Evolutionary conservation across 2,797 vertebrate genomes (phyloP).

Genomic region (Hemitrygon akajei): DNA sequence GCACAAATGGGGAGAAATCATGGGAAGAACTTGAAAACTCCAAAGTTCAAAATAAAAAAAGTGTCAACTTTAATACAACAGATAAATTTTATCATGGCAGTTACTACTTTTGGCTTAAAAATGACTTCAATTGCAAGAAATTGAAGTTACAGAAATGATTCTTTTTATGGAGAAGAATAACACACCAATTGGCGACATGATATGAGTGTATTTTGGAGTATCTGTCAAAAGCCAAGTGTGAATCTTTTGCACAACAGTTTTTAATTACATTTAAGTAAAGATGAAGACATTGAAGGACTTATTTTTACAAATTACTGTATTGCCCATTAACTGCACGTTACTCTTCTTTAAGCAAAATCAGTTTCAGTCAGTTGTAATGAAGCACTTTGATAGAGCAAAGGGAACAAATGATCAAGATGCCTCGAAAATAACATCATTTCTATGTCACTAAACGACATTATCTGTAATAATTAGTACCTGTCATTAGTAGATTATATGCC

Average conservation of each 20-base stretch:
- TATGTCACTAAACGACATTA: not conserved
- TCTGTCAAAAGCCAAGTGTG: not conserved
- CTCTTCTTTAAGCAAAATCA: not conserved
- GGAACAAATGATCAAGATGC: not conserved
- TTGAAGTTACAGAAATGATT: not conserved
- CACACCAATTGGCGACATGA: not conserved
- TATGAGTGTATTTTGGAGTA: not conserved
- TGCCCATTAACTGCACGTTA: not conserved
- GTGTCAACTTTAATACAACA: not conserved
- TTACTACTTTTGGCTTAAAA: not conserved
- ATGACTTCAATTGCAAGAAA: not conserved
- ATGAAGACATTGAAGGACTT: not conserved
- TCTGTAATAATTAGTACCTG: conserved; percentile 64
- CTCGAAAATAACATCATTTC: not conserved
- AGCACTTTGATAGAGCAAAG: not conserved
- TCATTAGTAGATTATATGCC: conserved; percentile 95
- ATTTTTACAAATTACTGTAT: not conserved
- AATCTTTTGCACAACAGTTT: not conserved
- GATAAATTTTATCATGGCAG: not conserved
- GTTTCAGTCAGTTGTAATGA: not conserved
- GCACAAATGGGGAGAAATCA: too few relatives aligned
- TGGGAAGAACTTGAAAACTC: not conserved
- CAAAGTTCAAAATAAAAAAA: not conserved
- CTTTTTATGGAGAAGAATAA: not conserved
- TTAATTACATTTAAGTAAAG: not conserved